These are phyloP conservation scores for Torymus aiolomorphi DNA, from an alignment of 2,888 invertebrate genomes.

Conservation along the genomic window DNA sequence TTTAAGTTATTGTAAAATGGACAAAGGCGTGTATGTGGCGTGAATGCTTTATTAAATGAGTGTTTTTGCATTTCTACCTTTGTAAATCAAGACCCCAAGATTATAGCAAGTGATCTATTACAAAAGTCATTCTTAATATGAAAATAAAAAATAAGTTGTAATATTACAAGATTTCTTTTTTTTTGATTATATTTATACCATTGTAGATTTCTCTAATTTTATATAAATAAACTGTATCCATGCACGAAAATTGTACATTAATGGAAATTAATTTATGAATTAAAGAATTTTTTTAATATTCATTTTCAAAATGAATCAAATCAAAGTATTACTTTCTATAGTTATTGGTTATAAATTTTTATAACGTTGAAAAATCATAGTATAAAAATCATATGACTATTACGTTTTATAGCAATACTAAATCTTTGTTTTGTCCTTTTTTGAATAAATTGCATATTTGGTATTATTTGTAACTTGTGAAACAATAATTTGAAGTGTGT, in stretches of 20 bases:
- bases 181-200: not conserved
- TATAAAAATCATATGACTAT: too few species aligned
- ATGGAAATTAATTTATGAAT: too few species aligned
- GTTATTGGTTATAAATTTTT: too few species aligned
- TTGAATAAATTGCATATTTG: too few species aligned
- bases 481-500: too few species aligned
- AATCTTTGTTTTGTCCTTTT: too few species aligned
- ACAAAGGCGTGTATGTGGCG: slow-evolving; percentile 48
- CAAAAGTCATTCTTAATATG: slow-evolving; percentile 15
- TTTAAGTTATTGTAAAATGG: slow-evolving; percentile 55
- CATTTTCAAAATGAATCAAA: not conserved
- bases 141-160: slow-evolving; percentile 36
- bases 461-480: too few species aligned
- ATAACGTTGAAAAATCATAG: too few species aligned
- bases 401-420: too few species aligned
- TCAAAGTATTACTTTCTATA: not conserved
- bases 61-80: slow-evolving; percentile 55
- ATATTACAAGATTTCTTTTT: slow-evolving; percentile 13
- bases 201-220: slow-evolving; percentile 4
- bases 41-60: slow-evolving; percentile 56
- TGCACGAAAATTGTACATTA: too few species aligned
- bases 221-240: not conserved
- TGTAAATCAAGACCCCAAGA: slow-evolving; percentile 42
- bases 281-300: not conserved
- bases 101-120: slow-evolving; percentile 27